phyloP scores from a whole-genome alignment of 2,113 vertebrate species.

The Nyctibius bracteatus region DNA sequence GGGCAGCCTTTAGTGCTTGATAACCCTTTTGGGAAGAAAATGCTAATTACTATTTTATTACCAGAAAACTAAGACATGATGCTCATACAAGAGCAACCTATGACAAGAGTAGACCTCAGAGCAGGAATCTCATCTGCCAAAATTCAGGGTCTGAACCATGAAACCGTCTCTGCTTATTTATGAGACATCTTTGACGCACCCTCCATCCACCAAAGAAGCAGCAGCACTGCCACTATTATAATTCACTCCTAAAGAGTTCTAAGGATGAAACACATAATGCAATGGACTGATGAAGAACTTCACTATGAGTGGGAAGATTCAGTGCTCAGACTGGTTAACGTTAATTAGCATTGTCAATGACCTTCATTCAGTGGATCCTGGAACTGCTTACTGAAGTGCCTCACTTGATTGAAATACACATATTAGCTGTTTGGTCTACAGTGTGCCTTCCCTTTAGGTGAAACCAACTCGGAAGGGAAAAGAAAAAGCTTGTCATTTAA shows the following conservation, averaged over 20 bases:
- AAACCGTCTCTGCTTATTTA: not conserved
- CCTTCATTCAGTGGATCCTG: not conserved
- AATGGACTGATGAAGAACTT: not conserved
- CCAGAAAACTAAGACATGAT: not conserved
- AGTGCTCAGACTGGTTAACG: not conserved
- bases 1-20: not conserved
- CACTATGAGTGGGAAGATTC: not conserved
- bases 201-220: not conserved
- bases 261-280: not conserved
- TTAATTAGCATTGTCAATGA: not conserved
- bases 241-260: not conserved
- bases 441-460: not conserved
- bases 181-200: not conserved
- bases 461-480: not conserved
- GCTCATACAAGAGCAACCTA: not conserved
- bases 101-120: not conserved
- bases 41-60: not conserved
- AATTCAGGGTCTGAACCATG: not conserved
- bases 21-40: not conserved
- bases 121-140: not conserved
- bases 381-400: not conserved
- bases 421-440: not conserved
- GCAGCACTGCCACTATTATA: not conserved
- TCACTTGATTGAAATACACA: not conserved
- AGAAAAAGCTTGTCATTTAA: not conserved